Base-by-base conservation (phyloP, 2,888 invertebrate genomes). In the Aelia acuminata region DNA sequence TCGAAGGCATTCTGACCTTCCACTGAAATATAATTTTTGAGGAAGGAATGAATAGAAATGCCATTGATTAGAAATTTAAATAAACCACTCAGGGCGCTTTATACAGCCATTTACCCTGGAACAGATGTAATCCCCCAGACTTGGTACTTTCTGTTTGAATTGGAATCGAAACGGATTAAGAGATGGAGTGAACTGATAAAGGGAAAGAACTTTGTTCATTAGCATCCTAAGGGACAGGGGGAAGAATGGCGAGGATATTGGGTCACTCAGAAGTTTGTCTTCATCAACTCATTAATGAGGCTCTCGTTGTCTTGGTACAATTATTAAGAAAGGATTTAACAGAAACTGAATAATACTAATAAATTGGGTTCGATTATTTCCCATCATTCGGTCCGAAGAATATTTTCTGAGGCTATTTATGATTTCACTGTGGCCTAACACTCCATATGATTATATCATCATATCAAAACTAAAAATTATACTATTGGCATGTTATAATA, bases 261-360 rank as follows among this genome's bases (percentile, higher is more conserved):
- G 63, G 5, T 70, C 26, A 31, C 31, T 70, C 63, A 70, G 35
- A 70, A 70, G 63, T 70, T 70, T 70, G 31, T 70, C 63, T 70
- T 70, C 35, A 70, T 70, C 18, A 70, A 70, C 26, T 70, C 63
- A 70, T 70, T 70, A 70, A 70, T 70, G 63, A 70, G 63, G 7
- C 18, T 1, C 57, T 57, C 15, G 4, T 7, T 70, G 18, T 18
- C 63, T 13, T n/a, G 1, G 26, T 26, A 11, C 26, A 57, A 57
- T n/a, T 26, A 26, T 18, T 13, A 57, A 7, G 63, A 13, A 35
- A 35, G 7, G 18, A 35, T 35, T 70, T 70, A 18, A 20, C 13
- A 26, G 26, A 57, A 57, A 53, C 10, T 43, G 10, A 10, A 10
- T 1, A 57, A 13, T n/a, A n/a, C n/a, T n/a, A n/a, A 26, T 70